Conservation (phyloP, 2,888 invertebrate species). For the Dorcus hopei region DNA sequence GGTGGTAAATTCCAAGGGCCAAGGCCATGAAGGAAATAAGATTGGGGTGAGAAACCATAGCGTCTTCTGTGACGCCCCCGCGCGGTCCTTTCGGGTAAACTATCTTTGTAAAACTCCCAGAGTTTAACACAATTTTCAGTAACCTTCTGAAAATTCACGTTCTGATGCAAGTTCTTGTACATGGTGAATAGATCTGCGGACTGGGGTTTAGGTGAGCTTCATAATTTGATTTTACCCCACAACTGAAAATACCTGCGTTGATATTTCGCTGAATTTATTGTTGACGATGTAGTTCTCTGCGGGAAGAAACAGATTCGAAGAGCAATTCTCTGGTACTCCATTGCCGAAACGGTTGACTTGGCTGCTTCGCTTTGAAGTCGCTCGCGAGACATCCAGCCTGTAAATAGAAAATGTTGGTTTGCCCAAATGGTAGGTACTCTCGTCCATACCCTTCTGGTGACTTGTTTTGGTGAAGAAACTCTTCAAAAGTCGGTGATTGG, state of each 20-base stretch:
- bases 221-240: neutral
- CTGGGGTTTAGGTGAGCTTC: slow-evolving; percentile 11
- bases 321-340: slow-evolving; percentile 51
- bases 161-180: slow-evolving; percentile 11
- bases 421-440: no score
- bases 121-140: slow-evolving; percentile 37
- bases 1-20: slow-evolving; percentile 52
- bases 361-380: slow-evolving; percentile 62
- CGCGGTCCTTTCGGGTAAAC: slow-evolving; percentile 15
- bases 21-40: slow-evolving; percentile 52
- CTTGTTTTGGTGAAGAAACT: slow-evolving; percentile 42
- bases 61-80: slow-evolving; percentile 44
- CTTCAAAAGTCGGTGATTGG: slow-evolving; percentile 39
- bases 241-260: slow-evolving; percentile 17
- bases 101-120: slow-evolving; percentile 39
- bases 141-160: slow-evolving; percentile 24
- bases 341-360: slow-evolving; percentile 49
- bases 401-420: no score
- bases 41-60: slow-evolving; percentile 49
- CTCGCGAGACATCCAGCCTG: slow-evolving; percentile 6
- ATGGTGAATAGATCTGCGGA: slow-evolving; percentile 23
- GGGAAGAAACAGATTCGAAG: slow-evolving; percentile 47
- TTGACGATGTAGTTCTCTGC: slow-evolving; percentile 34
- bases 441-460: slow-evolving; percentile 13
- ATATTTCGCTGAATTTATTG: slow-evolving; percentile 16